Evolutionary conservation across 2,113 vertebrate species (phyloP), one percentile per base, ranked within the genome.

Genomic region (Sciurus niger): DNA sequence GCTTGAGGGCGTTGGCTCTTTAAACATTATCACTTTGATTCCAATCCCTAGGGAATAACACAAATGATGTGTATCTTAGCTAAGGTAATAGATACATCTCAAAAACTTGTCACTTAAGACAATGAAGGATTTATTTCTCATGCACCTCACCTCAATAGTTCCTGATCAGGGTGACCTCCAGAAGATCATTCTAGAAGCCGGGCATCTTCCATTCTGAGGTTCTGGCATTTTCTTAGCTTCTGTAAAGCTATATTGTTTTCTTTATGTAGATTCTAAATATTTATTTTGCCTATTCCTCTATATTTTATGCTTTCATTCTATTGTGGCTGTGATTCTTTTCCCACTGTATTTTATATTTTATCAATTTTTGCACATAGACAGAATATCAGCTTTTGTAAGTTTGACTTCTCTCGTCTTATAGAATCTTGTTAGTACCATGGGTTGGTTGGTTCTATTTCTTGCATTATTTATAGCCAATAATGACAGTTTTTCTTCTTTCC

Each of bases 161-260:
- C 70, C 25, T 43, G 53, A 46, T 88, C 34, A 90, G 65, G 40
- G 16, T 82, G 58, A 70, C 30, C 32, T 73, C 55, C 12, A 17
- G 20, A 67, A 73, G 72, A 80, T 73, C n/a, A 40, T 89, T 79
- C 46, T 65, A 70, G 46, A 89, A 77, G 12, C 30, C 46, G 88
- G 28, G 17, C 37, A 73, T 91, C n/a, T 84, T 86, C 76, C 24
- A 24, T 70, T 88, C 84, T n/a, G 68, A 70, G 25, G 48, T 78
- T 74, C 37, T 79, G 28, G 32, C 43, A 14, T 70, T 92, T 92
- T 67, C 48, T 48, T 78, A 11, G 5, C 25, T 83, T 73, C 53
- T 63, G 14, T 84, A 97, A 82, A 94, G 67, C 24, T 80, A 80
- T 93, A 11, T n/a, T 80, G 46, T 68, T 89, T 93, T 85, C 43